Evolutionary conservation across 2,797 vertebrate species (phyloP).

Genomic region (Centroberyx gerrardi): DNA sequence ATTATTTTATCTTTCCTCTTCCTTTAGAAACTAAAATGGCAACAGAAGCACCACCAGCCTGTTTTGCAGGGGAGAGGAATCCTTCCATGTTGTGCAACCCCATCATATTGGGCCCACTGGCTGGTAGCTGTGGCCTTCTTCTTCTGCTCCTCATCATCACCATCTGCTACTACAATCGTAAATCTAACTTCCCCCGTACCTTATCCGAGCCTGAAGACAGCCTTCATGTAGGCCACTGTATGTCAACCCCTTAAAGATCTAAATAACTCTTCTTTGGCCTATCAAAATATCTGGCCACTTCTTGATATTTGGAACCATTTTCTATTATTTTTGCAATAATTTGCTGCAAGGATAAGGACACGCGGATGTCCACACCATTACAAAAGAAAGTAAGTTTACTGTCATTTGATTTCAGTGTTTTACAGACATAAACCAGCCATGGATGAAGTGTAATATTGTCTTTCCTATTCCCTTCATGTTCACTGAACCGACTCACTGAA

Average conservation of each 20-base stretch:
- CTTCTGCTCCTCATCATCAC: constrained; percentile 78
- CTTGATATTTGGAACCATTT: too few species aligned
- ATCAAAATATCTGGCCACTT: too few species aligned
- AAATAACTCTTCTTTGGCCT: too few species aligned
- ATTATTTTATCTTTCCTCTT: not conserved
- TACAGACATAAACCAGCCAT: not conserved
- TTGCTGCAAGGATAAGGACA: constrained; percentile 76
- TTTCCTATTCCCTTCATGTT: not conserved
- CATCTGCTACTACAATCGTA: constrained; percentile 81
- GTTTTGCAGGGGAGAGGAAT: not conserved
- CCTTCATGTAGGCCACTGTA: too few species aligned
- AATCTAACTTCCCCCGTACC: constrained; percentile 42
- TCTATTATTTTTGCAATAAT: not conserved
- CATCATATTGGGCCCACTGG: constrained; percentile 75
- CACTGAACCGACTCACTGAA: not conserved
- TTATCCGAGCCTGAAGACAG: rapidly evolving
- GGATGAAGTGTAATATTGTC: not conserved
- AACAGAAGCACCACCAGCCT: rapidly evolving
- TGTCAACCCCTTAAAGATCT: too few species aligned
- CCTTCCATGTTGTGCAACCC: constrained; percentile 53
- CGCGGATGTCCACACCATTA: constrained; percentile 86
- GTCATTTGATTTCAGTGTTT: not conserved
- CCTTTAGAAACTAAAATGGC: not conserved
- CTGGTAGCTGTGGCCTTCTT: constrained; percentile 74
- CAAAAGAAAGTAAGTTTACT: constrained; percentile 80